phyloP scores from a whole-genome alignment of 2,888 invertebrate genomes.

The Cheilosia vernalis region DNA sequence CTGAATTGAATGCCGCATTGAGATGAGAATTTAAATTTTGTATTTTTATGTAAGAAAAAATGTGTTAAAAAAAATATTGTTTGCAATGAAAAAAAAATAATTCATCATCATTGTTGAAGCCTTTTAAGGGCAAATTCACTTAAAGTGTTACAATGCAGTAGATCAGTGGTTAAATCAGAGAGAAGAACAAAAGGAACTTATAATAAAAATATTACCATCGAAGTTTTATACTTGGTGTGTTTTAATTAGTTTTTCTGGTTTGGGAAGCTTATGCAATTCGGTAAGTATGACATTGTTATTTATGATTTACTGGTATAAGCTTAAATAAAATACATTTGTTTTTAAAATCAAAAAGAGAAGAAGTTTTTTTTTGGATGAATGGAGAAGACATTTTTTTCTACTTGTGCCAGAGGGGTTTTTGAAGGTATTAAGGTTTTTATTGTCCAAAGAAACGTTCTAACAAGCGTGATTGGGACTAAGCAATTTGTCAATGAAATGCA shows the following conservation, averaged over 20 bases:
- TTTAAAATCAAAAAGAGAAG: no score
- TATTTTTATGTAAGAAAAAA: background rate
- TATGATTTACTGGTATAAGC: no score
- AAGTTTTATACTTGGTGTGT: slow-evolving; percentile 56
- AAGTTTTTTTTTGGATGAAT: no score
- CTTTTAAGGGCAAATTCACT: background rate
- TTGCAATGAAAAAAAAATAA: background rate
- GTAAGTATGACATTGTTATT: background rate
- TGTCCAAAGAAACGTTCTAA: no score
- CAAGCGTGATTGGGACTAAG: no score
- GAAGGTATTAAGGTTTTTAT: no score
- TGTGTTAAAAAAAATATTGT: background rate
- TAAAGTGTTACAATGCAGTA: slow-evolving; percentile 31
- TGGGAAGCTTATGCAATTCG: background rate
- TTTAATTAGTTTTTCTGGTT: background rate
- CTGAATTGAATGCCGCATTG: background rate
- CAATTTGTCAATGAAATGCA: no score
- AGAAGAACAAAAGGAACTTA: slow-evolving; percentile 19
- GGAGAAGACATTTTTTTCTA: no score
- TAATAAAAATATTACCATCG: slow-evolving; percentile 53
- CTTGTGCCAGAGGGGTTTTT: no score
- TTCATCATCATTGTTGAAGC: background rate
- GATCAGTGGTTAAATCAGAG: slow-evolving; percentile 16
- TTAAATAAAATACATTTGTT: no score
- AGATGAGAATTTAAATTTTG: slow-evolving; percentile 6